These are phyloP conservation scores for Huso huso DNA, from an alignment of 2,797 vertebrate species.

Conservation along the genomic window DNA sequence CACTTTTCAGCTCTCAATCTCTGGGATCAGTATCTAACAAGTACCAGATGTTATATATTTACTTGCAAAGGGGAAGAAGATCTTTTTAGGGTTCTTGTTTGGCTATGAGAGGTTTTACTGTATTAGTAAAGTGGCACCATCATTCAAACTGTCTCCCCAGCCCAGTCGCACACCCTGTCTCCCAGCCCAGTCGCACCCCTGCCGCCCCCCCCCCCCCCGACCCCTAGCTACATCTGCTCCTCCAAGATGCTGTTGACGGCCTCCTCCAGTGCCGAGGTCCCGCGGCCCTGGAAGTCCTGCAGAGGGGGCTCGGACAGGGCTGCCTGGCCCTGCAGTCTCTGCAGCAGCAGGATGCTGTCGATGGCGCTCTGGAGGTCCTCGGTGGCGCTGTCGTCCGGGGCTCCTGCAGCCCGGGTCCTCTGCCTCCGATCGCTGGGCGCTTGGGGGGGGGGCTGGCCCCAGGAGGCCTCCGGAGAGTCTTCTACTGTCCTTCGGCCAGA, in stretches of 20 bases:
- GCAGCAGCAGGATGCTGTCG: slow-evolving; percentile 72
- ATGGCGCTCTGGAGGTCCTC: slow-evolving; percentile 73
- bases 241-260: slow-evolving; percentile 59
- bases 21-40: not conserved
- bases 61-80: not conserved
- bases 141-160: slow-evolving; percentile 20
- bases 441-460: slow-evolving; percentile 47
- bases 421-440: slow-evolving; percentile 32
- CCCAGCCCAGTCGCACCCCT: slow-evolving; percentile 29
- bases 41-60: not conserved
- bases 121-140: slow-evolving; percentile 3
- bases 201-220: not conserved
- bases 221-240: slow-evolving; percentile 44
- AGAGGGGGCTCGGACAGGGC: slow-evolving; percentile 17
- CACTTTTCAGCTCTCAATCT: no score
- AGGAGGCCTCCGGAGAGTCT: slow-evolving; percentile 24
- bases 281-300: slow-evolving; percentile 29
- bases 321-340: slow-evolving; percentile 61
- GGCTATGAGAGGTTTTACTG: not conserved
- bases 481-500: not conserved
- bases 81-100: not conserved
- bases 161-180: slow-evolving; percentile 9
- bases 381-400: slow-evolving; percentile 57
- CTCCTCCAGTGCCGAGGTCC: slow-evolving; percentile 50
- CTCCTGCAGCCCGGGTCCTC: slow-evolving; percentile 33